Percentiles rank a stretch among this genome's conserved stretches.
Conservation (phyloP, 2,113 vertebrate genomes). For the Coracopsis vasa region DNA sequence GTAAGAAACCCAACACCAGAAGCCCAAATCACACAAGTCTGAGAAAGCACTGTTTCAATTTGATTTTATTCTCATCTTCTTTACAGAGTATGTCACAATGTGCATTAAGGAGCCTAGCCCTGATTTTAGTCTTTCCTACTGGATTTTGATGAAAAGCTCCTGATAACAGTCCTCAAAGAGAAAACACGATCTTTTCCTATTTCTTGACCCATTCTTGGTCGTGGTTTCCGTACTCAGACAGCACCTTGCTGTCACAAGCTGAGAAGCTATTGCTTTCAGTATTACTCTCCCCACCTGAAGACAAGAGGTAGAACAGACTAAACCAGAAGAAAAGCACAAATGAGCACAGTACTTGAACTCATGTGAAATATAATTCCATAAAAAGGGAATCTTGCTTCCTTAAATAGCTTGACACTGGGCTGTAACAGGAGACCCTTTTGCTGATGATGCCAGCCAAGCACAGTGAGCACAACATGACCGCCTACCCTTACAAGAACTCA, state of each 20-base stretch:
- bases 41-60: neutral
- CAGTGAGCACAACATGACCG: neutral
- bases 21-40: neutral
- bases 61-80: neutral
- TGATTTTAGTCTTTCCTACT: neutral
- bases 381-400: slow-evolving; percentile 13
- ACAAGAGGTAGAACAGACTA: neutral
- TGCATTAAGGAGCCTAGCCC: neutral
- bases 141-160: neutral
- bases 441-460: neutral
- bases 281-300: neutral
- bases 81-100: neutral
- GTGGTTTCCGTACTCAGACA: neutral
- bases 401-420: neutral
- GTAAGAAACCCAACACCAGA: neutral
- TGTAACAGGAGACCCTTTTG: neutral
- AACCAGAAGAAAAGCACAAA: neutral
- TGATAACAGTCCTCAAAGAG: neutral
- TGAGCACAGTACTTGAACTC: neutral
- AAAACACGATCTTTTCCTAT: neutral
- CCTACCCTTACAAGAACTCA: neutral
- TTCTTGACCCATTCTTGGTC: neutral
- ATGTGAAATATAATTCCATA: slow-evolving; percentile 1
- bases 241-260: neutral
- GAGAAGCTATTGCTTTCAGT: neutral